A percentile compares a stretch with the other conserved stretches of the same genome.
Conservation (phyloP, 2,113 vertebrate genomes). For the Plecotus auritus region DNA sequence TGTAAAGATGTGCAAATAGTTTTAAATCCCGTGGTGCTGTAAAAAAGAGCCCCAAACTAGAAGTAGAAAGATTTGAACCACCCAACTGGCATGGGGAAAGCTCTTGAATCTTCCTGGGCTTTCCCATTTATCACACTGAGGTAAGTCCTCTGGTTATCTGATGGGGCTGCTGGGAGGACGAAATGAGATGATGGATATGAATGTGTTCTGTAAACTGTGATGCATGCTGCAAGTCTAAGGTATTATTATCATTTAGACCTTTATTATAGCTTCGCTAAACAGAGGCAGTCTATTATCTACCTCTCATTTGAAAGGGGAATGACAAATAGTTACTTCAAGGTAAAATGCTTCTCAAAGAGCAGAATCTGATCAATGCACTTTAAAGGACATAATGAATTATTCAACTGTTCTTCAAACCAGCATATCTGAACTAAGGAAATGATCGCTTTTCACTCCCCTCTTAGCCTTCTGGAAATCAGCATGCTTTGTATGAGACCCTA, state of each 20-base stretch:
- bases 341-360: slow-evolving; percentile 48
- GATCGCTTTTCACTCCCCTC: slow-evolving; percentile 28
- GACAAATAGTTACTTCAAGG: slow-evolving; percentile 61
- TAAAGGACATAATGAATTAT: slow-evolving; percentile 57
- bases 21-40: neutral
- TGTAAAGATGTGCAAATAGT: slow-evolving; percentile 1
- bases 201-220: neutral
- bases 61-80: neutral
- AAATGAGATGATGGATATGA: neutral
- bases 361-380: slow-evolving; percentile 48
- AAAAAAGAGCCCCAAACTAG: neutral
- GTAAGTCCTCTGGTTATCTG: neutral
- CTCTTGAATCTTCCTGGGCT: slow-evolving; percentile 1
- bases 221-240: neutral
- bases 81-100: neutral
- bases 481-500: neutral
- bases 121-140: neutral
- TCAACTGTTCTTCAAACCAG: slow-evolving; percentile 43
- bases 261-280: slow-evolving; percentile 53
- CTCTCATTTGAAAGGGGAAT: slow-evolving; percentile 38
- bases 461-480: slow-evolving; percentile 18
- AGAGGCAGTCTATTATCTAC: slow-evolving; percentile 29
- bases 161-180: neutral
- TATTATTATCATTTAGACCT: slow-evolving; percentile 45
- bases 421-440: slow-evolving; percentile 25